Conservation (phyloP, 2,113 vertebrate genomes). For the Nycticorax nycticorax region DNA sequence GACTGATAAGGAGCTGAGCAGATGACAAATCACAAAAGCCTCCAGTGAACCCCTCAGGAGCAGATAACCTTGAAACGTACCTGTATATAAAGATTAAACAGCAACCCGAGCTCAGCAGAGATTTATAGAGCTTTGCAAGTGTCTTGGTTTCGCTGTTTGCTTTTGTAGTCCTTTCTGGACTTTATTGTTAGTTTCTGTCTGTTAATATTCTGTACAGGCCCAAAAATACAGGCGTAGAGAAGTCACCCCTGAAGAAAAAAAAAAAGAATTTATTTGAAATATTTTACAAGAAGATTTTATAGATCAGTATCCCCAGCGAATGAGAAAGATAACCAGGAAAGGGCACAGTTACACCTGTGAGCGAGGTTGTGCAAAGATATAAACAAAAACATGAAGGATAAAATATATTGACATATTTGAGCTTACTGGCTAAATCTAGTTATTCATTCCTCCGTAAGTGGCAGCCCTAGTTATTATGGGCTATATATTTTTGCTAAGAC, state of each 20-base stretch:
- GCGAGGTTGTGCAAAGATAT: constrained; percentile 18
- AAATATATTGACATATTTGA: constrained; percentile 46
- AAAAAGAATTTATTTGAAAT: constrained; percentile 25
- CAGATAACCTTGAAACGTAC: constrained; percentile 78
- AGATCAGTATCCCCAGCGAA: constrained; percentile 21
- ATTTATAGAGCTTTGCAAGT: constrained; percentile 72
- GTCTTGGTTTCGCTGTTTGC: constrained; percentile 67
- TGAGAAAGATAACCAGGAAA: constrained; percentile 40
- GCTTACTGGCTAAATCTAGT: constrained; percentile 48
- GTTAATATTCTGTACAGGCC: constrained; percentile 55
- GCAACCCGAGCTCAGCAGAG: constrained; percentile 44
- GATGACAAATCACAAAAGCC: constrained; percentile 56
- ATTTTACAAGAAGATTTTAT: constrained; percentile 62
- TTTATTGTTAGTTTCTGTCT: constrained; percentile 74
- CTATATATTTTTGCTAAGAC: constrained; percentile 44
- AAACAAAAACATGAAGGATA: constrained; percentile 32
- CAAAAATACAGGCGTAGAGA: constrained; percentile 26
- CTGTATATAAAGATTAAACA: constrained; percentile 77
- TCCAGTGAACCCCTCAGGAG: constrained; percentile 51
- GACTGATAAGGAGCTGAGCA: constrained; percentile 67
- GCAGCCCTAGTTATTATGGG: constrained; percentile 16
- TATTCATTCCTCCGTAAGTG: constrained; percentile 24
- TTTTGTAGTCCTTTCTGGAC: constrained; percentile 68
- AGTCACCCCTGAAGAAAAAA: constrained; percentile 17
- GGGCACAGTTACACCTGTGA: constrained; percentile 36